A percentile compares a stretch with the other conserved stretches of the same genome.
phyloP scores from a whole-genome alignment of 2,113 vertebrate genomes.

The Esox niger region DNA sequence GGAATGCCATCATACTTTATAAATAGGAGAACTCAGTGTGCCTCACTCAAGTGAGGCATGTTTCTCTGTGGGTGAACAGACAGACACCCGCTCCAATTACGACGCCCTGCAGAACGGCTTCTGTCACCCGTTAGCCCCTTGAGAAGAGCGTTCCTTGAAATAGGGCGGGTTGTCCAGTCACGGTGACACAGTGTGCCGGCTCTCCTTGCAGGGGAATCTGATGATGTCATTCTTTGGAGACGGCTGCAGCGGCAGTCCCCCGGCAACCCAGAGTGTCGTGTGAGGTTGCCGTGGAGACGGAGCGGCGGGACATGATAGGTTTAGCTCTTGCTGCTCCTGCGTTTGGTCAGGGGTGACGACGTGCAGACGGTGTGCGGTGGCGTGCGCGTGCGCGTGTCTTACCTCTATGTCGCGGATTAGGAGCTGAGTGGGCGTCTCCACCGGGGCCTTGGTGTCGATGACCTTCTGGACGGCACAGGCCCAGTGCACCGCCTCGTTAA shows the following conservation, averaged over 20 bases:
- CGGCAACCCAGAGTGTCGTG: constrained; percentile 17
- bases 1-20: constrained; percentile 4
- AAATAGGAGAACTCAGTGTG: constrained; percentile 1
- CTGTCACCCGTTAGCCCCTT: constrained; percentile 5
- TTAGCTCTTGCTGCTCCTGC: constrained; percentile 14
- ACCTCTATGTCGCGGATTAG: constrained; percentile 94
- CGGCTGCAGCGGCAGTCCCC: constrained; percentile 21
- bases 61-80: constrained; percentile 5
- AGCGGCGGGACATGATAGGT: background rate
- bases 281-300: constrained; percentile 45
- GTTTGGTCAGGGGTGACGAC: background rate
- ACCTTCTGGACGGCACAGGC: constrained; percentile 89
- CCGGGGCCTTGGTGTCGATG: constrained; percentile 86
- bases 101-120: background rate
- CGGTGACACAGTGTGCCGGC: constrained; percentile 10
- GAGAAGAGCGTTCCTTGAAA: constrained; percentile 14
- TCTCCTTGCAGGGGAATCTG: constrained; percentile 17
- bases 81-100: background rate
- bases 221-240: constrained; percentile 46
- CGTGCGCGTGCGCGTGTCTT: constrained; percentile 3
- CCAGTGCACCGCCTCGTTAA: constrained; percentile 91
- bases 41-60: background rate
- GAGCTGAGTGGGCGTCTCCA: constrained; percentile 93
- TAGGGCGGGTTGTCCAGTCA: background rate
- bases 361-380: background rate